These are phyloP conservation scores for Cephus sareptanus DNA, from an alignment of 2,888 invertebrate species.

Conservation along the genomic window DNA sequence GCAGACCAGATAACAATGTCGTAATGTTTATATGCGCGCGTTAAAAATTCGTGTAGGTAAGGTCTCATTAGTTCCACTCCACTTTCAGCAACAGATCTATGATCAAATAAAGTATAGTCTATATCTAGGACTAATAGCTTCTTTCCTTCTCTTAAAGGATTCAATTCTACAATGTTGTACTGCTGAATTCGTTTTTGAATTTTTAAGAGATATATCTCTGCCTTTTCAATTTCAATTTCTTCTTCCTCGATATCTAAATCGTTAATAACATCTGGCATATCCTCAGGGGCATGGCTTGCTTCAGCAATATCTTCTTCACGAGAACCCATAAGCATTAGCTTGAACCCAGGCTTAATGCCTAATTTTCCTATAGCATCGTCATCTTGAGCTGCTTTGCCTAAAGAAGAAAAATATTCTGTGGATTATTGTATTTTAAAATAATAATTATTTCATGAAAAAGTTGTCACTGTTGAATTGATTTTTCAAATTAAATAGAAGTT, in stretches of 20 bases:
- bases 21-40: slow-evolving; percentile 87
- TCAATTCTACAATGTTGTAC: slow-evolving; percentile 85
- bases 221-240: slow-evolving; percentile 77
- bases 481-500: neutral
- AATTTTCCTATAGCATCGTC: slow-evolving; percentile 80
- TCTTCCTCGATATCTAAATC: slow-evolving; percentile 93
- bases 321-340: slow-evolving; percentile 98
- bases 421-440: slow-evolving; percentile 13
- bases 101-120: slow-evolving; percentile 96
- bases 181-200: slow-evolving; percentile 85
- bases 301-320: slow-evolving; percentile 91
- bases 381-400: slow-evolving; percentile 88
- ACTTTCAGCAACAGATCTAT: slow-evolving; percentile 91
- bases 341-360: slow-evolving; percentile 87
- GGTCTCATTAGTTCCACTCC: slow-evolving; percentile 93
- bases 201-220: slow-evolving; percentile 80
- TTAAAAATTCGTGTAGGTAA: slow-evolving; percentile 93
- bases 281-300: slow-evolving; percentile 82
- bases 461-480: neutral
- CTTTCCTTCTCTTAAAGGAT: slow-evolving; percentile 85
- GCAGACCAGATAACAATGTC: slow-evolving; percentile 99
- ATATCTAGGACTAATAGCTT: slow-evolving; percentile 94
- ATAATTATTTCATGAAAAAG: neutral
- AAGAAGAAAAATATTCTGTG: slow-evolving; percentile 31
- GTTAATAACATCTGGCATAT: slow-evolving; percentile 88